Conservation (phyloP, 2,888 invertebrate species). For the Glaucopsyche alexis region DNA sequence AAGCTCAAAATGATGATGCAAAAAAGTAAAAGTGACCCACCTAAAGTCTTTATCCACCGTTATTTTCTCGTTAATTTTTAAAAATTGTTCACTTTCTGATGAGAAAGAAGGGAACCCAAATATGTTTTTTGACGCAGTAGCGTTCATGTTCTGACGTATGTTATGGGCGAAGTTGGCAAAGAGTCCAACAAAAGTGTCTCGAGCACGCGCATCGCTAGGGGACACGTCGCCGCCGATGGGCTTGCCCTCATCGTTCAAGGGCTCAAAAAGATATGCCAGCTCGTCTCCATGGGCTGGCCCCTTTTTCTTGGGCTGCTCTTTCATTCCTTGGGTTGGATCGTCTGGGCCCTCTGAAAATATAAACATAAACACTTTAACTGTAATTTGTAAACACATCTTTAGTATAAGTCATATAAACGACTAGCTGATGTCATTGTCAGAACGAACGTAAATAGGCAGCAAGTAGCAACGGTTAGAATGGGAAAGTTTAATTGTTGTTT, state of each 20-base stretch:
- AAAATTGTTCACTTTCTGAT: constrained; percentile 55
- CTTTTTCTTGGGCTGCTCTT: constrained; percentile 43
- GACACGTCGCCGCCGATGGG: constrained; percentile 64
- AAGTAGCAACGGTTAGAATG: no score
- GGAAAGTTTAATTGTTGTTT: no score
- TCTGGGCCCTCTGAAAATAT: constrained; percentile 38
- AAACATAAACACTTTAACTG: not conserved
- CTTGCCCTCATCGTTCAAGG: constrained; percentile 80
- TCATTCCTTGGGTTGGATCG: constrained; percentile 39
- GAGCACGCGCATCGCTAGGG: constrained; percentile 81
- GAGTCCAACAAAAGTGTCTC: constrained; percentile 83
- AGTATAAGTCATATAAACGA: no score
- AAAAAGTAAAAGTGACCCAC: constrained; percentile 43
- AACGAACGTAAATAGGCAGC: no score
- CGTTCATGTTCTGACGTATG: constrained; percentile 45
- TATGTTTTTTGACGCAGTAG: constrained; percentile 40
- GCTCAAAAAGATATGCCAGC: constrained; percentile 85
- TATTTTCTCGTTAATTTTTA: constrained; percentile 57
- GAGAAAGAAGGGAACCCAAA: constrained; percentile 52
- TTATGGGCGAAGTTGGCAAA: constrained; percentile 83
- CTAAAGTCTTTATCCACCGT: constrained; percentile 64
- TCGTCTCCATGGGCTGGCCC: constrained; percentile 86
- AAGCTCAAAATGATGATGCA: not conserved
- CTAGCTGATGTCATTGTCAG: no score
- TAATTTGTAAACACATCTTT: not conserved